These are phyloP conservation scores for Ceratina japonica DNA, from an alignment of 1,140 invertebrate genomes.

Conservation along the genomic window DNA sequence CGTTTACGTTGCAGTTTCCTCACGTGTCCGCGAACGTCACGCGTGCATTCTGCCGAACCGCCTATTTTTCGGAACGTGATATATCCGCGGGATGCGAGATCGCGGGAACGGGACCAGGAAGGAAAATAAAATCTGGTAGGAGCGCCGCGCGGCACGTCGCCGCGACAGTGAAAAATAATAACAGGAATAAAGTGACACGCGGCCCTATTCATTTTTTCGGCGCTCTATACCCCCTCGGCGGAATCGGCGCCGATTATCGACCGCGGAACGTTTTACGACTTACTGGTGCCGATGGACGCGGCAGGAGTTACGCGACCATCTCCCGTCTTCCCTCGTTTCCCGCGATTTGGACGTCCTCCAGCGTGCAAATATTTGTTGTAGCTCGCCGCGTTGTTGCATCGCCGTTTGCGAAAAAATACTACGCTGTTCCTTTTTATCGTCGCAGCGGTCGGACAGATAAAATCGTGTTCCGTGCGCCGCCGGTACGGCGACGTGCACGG, in stretches of 20 bases:
- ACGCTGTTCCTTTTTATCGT: not conserved
- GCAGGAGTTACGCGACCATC: not conserved
- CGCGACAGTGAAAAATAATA: too few species aligned
- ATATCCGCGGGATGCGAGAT: not conserved
- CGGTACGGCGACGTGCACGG: too few species aligned
- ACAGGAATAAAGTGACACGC: too few species aligned
- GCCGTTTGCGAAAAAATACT: constrained; percentile 1
- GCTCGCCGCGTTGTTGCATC: not conserved
- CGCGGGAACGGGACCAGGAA: not conserved
- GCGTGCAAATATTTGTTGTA: constrained; percentile 22
- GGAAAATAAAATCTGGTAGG: too few species aligned
- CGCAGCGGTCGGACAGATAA: not conserved
- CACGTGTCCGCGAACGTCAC: constrained; percentile 70
- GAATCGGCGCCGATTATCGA: not conserved
- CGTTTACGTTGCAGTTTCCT: constrained; percentile 64
- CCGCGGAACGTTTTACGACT: not conserved
- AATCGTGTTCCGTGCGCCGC: too few species aligned
- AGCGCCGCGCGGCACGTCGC: too few species aligned
- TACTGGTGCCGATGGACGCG: not conserved
- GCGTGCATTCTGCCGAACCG: constrained; percentile 37
- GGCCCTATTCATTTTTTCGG: too few species aligned
- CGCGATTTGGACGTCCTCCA: not conserved
- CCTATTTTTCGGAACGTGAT: not conserved
- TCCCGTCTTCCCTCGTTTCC: not conserved
- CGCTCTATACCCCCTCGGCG: not conserved